Evolutionary conservation across 2,888 invertebrate species (phyloP).

Genomic region (Platycheirus albimanus): DNA sequence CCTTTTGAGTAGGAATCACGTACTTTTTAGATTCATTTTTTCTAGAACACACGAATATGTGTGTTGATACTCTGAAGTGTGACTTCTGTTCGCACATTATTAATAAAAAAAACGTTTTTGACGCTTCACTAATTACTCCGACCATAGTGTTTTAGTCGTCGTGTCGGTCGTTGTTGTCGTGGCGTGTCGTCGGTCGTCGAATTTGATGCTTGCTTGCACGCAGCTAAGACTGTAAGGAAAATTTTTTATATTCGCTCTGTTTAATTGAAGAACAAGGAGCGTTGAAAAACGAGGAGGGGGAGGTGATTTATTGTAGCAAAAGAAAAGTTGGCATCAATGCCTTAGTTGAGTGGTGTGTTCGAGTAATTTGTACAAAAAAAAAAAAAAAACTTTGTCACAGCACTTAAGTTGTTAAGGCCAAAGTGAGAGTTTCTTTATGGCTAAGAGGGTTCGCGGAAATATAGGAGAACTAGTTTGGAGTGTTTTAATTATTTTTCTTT

Average conservation of each 20-base stretch:
- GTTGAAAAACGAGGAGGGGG: slow-evolving; percentile 13
- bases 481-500: neutral
- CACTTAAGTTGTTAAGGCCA: slow-evolving; percentile 8
- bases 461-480: neutral
- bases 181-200: too few species aligned
- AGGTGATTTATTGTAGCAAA: slow-evolving; percentile 33
- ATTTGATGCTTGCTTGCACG: neutral
- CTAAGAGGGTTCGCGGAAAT: neutral
- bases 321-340: slow-evolving; percentile 36
- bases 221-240: neutral
- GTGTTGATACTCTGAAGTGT: too few species aligned
- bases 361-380: neutral
- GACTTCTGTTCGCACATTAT: too few species aligned
- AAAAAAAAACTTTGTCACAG: neutral
- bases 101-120: too few species aligned
- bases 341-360: neutral
- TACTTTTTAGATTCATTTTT: too few species aligned
- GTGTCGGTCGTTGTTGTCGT: too few species aligned
- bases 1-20: too few species aligned
- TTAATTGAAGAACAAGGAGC: slow-evolving; percentile 13
- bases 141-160: too few species aligned
- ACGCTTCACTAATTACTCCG: too few species aligned
- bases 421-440: too few species aligned
- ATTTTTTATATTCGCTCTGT: slow-evolving; percentile 10
- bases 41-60: too few species aligned